phyloP scores from a whole-genome alignment of 2,797 vertebrate genomes.

The Falco biarmicus region DNA sequence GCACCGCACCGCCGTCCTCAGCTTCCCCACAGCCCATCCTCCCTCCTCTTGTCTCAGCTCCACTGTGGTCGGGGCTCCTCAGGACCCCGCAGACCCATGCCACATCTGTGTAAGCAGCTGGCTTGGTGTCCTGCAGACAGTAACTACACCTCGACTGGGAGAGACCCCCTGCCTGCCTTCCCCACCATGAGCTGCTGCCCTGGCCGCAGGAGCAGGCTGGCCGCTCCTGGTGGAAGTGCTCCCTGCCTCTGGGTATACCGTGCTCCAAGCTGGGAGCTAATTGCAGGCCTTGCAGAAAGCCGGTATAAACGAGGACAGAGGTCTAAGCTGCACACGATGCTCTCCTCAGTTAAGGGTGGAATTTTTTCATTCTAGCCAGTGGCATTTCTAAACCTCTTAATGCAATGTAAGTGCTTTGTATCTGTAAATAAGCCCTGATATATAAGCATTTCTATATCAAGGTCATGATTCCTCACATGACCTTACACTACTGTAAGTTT shows the following conservation, averaged over 20 bases:
- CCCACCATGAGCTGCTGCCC: too few species aligned
- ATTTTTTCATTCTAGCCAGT: background rate
- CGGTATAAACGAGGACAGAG: background rate
- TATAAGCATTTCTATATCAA: background rate
- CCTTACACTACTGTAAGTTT: background rate
- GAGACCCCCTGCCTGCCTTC: background rate
- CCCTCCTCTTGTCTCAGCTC: background rate
- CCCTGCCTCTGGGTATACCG: background rate
- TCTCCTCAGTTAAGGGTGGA: background rate
- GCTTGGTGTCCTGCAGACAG: background rate
- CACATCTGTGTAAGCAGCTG: background rate
- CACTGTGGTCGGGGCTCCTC: background rate
- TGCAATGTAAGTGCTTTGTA: background rate
- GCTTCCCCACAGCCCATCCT: too few species aligned
- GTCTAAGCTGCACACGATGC: background rate
- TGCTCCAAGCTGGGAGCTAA: background rate
- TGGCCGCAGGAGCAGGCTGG: background rate
- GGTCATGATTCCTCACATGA: background rate
- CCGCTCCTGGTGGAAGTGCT: accelerated
- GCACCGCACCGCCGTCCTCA: accelerated
- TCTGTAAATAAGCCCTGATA: background rate
- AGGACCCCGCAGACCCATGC: background rate
- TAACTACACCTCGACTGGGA: background rate
- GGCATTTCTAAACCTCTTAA: background rate
- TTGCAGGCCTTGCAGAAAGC: background rate